phyloP scores from a whole-genome alignment of 2,888 invertebrate genomes.

The Spodoptera picta region DNA sequence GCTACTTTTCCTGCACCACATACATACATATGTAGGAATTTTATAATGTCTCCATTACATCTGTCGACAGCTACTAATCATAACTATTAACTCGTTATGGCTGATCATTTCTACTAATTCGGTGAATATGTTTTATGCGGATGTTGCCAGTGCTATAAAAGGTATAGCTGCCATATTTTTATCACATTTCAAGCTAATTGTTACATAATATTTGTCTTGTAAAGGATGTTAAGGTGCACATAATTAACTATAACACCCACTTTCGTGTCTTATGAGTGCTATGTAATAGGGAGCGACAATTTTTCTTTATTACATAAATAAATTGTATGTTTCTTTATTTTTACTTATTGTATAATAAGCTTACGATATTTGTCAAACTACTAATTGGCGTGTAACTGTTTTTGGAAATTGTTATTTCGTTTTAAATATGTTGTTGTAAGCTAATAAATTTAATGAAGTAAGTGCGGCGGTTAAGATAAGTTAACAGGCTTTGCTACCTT shows the following conservation, averaged over 20 bases:
- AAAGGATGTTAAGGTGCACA: too few relatives aligned
- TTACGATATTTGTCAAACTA: conserved; percentile 16
- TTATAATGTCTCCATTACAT: conserved; percentile 64
- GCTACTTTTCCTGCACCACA: conserved; percentile 47
- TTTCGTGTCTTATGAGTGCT: too few relatives aligned
- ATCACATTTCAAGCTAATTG: conserved; percentile 2
- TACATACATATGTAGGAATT: conserved; percentile 42
- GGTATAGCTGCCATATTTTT: conserved; percentile 7
- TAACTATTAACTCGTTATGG: conserved; percentile 37
- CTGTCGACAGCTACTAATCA: conserved; percentile 49
- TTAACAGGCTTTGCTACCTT: conserved; percentile 14
- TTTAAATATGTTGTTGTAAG: conserved; percentile 13
- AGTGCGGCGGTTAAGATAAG: conserved; percentile 3
- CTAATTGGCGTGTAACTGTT: conserved; percentile 32
- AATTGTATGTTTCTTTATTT: too few relatives aligned
- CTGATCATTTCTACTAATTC: conserved; percentile 17
- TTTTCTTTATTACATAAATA: too few relatives aligned
- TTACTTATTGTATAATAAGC: conserved; percentile 16
- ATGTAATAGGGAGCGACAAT: too few relatives aligned
- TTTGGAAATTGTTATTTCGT: conserved; percentile 15
- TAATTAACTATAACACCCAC: too few relatives aligned
- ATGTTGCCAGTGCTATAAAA: conserved; percentile 8
- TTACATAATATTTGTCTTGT: conserved; percentile 3
- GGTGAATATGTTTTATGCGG: conserved; percentile 11
- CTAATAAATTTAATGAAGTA: conserved; percentile 34